phyloP scores from a whole-genome alignment of 2,888 invertebrate genomes.

The Timandra comae region DNA sequence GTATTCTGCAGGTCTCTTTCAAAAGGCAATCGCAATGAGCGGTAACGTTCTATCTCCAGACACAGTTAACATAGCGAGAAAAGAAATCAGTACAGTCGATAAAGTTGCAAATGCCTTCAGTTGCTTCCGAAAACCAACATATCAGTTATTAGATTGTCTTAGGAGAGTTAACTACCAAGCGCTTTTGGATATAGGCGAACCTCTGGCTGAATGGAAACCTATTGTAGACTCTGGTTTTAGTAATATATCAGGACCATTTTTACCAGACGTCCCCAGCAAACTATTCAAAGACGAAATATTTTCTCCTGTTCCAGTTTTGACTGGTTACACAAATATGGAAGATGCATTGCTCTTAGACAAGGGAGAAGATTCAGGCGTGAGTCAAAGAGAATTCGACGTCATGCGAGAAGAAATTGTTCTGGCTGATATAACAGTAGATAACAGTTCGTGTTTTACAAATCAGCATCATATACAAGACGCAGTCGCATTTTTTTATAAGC shows the following conservation, averaged over 20 bases:
- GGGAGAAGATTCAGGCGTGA: slow-evolving; percentile 77
- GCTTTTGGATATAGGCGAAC: slow-evolving; percentile 79
- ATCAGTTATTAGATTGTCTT: slow-evolving; percentile 81
- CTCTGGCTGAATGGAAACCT: slow-evolving; percentile 83
- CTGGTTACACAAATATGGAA: slow-evolving; percentile 90
- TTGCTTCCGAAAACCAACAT: slow-evolving; percentile 82
- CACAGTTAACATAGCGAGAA: slow-evolving; percentile 79
- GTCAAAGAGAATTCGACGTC: slow-evolving; percentile 76
- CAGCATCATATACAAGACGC: slow-evolving; percentile 82
- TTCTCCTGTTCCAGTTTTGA: slow-evolving; percentile 82
- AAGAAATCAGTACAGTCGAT: slow-evolving; percentile 79
- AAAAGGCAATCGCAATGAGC: slow-evolving; percentile 88
- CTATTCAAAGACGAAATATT: slow-evolving; percentile 79
- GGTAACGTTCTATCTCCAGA: slow-evolving; percentile 81
- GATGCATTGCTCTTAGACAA: slow-evolving; percentile 81
- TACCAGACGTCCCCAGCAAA: slow-evolving; percentile 80
- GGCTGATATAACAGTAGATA: slow-evolving; percentile 76
- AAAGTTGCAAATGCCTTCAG: slow-evolving; percentile 80
- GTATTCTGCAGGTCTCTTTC: slow-evolving; percentile 81
- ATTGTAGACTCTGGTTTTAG: slow-evolving; percentile 83
- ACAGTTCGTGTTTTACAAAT: slow-evolving; percentile 78
- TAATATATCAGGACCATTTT: slow-evolving; percentile 80
- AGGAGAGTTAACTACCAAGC: slow-evolving; percentile 77
- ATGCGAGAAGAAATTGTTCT: slow-evolving; percentile 80
- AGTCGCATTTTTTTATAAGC: slow-evolving; percentile 85